These are phyloP conservation scores for Halisarca cf. caerulea DNA, from an alignment of 37 sponge, comb jelly and placozoan species.

Conservation along the genomic window DNA sequence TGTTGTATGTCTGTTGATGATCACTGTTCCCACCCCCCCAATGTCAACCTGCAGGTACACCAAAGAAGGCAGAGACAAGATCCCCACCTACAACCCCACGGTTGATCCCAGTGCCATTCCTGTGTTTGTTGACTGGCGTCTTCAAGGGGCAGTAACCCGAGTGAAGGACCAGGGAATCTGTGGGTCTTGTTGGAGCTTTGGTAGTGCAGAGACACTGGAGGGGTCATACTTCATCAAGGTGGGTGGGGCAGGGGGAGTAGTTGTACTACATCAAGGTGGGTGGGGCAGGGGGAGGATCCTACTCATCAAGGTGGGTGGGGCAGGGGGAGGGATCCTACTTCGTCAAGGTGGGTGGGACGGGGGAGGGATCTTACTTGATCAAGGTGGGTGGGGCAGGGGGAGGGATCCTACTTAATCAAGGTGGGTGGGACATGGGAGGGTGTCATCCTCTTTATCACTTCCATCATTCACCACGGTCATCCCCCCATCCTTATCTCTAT, in stretches of 20 bases:
- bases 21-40: too few relatives aligned
- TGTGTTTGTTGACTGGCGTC: not conserved
- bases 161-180: constrained; percentile 99
- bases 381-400: not conserved
- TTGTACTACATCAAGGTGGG: not conserved
- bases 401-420: not conserved
- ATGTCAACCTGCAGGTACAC: not conserved
- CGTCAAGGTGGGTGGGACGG: constrained; percentile 52
- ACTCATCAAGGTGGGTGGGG: not conserved
- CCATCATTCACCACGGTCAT: too few relatives aligned
- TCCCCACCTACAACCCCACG: not conserved
- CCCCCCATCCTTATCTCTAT: too few relatives aligned
- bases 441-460: constrained; percentile 48
- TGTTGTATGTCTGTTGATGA: too few relatives aligned
- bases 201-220: constrained; percentile 92
- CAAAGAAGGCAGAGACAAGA: not conserved
- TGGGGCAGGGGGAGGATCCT: not conserved
- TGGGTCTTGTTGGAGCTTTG: constrained; percentile 99
- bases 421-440: constrained; percentile 41
- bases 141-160: constrained; percentile 89
- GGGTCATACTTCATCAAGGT: constrained; percentile 86
- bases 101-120: not conserved
- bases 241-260: not conserved
- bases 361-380: not conserved
- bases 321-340: constrained; percentile 83